Percentiles rank a stretch among this genome's conserved stretches.
Evolutionary conservation across 2,888 invertebrate species (phyloP).

Genomic region (Chaitophorus viminalis): DNA sequence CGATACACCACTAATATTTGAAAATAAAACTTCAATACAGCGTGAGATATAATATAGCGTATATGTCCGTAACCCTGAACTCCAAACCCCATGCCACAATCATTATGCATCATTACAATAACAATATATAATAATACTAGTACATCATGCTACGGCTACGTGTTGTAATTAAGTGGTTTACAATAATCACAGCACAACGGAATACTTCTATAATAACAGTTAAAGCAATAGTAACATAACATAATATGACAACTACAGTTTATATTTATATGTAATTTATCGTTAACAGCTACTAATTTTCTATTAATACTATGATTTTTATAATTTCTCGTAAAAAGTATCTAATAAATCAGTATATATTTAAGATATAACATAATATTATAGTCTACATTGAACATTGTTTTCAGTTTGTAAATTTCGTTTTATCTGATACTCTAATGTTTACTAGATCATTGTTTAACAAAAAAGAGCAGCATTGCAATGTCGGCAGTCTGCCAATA

Average conservation of each 20-base stretch:
- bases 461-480: too few species aligned
- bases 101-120: slow-evolving; percentile 10
- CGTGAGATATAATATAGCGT: not conserved
- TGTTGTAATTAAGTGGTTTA: slow-evolving; percentile 26
- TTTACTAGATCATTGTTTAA: too few species aligned
- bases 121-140: slow-evolving; percentile 12
- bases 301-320: too few species aligned
- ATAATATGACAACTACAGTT: not conserved
- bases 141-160: not conserved
- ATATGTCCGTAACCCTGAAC: slow-evolving; percentile 5
- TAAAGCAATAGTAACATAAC: not conserved
- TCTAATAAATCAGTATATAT: too few species aligned
- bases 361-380: too few species aligned
- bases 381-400: too few species aligned
- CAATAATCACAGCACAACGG: not conserved
- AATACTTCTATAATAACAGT: not conserved
- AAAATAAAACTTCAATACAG: not conserved
- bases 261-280: not conserved
- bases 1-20: not conserved
- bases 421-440: too few species aligned
- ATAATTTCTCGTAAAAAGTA: too few species aligned
- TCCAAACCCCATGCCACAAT: slow-evolving; percentile 15
- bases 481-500: too few species aligned
- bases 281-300: not conserved
- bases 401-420: too few species aligned